Evolutionary conservation across 2,888 invertebrate species (phyloP), one percentile per base, ranked within the genome.

Genomic region (Zygothrica quintamaculata): DNA sequence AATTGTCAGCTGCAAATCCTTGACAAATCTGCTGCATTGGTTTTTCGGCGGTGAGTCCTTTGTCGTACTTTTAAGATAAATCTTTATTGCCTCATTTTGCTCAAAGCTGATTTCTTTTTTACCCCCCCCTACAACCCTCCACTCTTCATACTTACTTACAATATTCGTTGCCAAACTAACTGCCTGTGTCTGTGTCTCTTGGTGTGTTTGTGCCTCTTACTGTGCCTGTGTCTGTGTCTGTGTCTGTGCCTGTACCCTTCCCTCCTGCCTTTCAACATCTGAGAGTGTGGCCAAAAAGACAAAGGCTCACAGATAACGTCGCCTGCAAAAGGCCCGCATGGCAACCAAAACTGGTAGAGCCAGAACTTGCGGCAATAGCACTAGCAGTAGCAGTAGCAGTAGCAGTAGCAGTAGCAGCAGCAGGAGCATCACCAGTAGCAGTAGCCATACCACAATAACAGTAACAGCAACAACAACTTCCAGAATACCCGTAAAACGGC

Each of bases 81-180:
- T 84, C 86, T 84, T 84, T 84, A 85, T 84, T 84, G 81, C 74
- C 84, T 80, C 84, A 85, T 85, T 85, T 78, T 71, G 81, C 84
- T 74, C 65, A 70, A 72, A 80, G 81, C 74, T 62, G 78, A 84
- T 84, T 84, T 80, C 65, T 56, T 67, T 66, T 66, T 56, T 39
- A 51, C 44, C 12, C 33, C 61, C 50, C 52, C 39, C 42, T 26
- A 36, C 26, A 29, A 40, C 43, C 36, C 42, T 26, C 40, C 26
- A 29, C 43, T 47, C 36, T 39, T 43, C 43, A 43, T 55, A 60
- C 57, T 66, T 61, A 36, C 33, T 57, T 12, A 25, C 65, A 55
- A 57, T 39, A 52, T 64, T 59, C 67, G 58, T 47, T 52, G 64
- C 31, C 65, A 76, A 80, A 69, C 65, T 74, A 68, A 74, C 57